These are phyloP conservation scores for Neoascia interrupta DNA, from an alignment of 2,888 invertebrate genomes.

Conservation along the genomic window DNA sequence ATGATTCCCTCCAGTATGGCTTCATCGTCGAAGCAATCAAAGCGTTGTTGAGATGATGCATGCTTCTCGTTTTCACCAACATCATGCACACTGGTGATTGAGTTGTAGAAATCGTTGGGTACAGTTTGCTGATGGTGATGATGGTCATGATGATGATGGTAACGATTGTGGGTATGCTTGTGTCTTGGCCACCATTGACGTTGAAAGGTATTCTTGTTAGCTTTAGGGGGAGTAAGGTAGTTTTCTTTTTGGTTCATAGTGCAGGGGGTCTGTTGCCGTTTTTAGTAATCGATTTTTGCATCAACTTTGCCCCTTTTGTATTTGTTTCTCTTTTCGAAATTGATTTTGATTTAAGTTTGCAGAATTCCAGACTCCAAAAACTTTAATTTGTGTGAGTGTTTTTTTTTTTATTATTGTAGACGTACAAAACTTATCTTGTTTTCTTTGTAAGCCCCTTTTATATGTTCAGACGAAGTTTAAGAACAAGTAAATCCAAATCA, in stretches of 20 bases:
- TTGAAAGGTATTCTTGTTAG: constrained; percentile 1
- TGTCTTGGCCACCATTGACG: constrained; percentile 28
- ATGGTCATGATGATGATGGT: constrained; percentile 22
- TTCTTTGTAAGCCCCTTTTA: too few relatives aligned
- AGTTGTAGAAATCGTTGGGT: constrained; percentile 24
- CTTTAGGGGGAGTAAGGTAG: constrained; percentile 3
- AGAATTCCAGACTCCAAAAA: too few relatives aligned
- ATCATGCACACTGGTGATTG: constrained; percentile 7
- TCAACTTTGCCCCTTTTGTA: too few relatives aligned
- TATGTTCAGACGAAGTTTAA: too few relatives aligned
- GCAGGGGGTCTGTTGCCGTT: too few relatives aligned
- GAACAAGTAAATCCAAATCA: constrained; percentile 17
- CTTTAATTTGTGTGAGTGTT: too few relatives aligned
- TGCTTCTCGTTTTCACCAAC: background rate
- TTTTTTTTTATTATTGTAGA: too few relatives aligned
- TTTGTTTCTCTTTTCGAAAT: too few relatives aligned
- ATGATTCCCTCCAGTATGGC: constrained; percentile 39
- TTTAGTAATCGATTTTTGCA: too few relatives aligned
- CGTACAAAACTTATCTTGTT: too few relatives aligned
- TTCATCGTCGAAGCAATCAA: constrained; percentile 48
- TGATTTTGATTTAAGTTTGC: too few relatives aligned
- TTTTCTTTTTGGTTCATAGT: constrained; percentile 46
- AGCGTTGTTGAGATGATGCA: constrained; percentile 5
- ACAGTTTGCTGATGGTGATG: constrained; percentile 7
- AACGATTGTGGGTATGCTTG: background rate